These are phyloP conservation scores for Drosophila multiciliata DNA, from an alignment of 2,888 invertebrate genomes.

Conservation along the genomic window DNA sequence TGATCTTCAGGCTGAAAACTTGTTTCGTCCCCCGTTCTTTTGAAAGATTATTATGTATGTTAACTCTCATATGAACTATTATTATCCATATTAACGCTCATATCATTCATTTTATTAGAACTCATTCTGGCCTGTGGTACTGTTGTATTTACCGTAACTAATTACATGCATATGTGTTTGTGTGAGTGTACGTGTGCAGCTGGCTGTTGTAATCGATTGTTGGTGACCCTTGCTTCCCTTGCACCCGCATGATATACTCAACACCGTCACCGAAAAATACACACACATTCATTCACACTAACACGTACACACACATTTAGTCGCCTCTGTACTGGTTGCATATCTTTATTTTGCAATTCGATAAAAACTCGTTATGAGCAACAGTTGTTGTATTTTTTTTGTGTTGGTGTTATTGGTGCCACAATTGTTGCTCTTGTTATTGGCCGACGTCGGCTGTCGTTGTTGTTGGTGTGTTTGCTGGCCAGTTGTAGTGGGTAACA, in stretches of 20 bases:
- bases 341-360: slow-evolving; percentile 78
- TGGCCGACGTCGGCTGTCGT: slow-evolving; percentile 58
- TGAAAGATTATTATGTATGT: background rate
- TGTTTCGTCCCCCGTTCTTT: background rate
- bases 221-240: slow-evolving; percentile 52
- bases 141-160: slow-evolving; percentile 25
- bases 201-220: slow-evolving; percentile 58
- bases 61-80: slow-evolving; percentile 6
- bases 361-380: slow-evolving; percentile 78
- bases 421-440: slow-evolving; percentile 80
- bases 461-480: slow-evolving; percentile 48
- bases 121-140: slow-evolving; percentile 22
- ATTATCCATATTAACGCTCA: background rate
- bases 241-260: slow-evolving; percentile 38
- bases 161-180: slow-evolving; percentile 5
- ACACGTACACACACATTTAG: slow-evolving; percentile 44
- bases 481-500: slow-evolving; percentile 71
- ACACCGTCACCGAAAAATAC: slow-evolving; percentile 11
- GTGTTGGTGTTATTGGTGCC: slow-evolving; percentile 72
- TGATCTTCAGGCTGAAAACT: background rate
- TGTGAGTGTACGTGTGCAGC: slow-evolving; percentile 22
- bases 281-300: slow-evolving; percentile 15
- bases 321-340: slow-evolving; percentile 62
- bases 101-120: slow-evolving; percentile 15
- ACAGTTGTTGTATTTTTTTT: slow-evolving; percentile 49